These are phyloP conservation scores for Steinernema scapterisci DNA, from an alignment of 2,888 invertebrate genomes.

Conservation along the genomic window DNA sequence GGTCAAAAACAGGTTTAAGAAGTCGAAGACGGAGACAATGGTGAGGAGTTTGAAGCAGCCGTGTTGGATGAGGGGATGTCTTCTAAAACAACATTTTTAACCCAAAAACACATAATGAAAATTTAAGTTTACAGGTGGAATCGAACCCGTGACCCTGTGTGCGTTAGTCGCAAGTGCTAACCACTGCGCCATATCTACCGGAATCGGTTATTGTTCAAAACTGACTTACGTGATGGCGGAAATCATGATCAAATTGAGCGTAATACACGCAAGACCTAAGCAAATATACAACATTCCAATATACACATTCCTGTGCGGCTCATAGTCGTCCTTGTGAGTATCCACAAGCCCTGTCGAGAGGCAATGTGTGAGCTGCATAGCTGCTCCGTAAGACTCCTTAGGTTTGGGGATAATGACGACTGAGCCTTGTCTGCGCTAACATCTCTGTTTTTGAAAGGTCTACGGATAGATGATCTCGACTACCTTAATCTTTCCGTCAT, in stretches of 20 bases:
- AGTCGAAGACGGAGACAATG: neutral
- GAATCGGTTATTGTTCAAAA: too few relatives aligned
- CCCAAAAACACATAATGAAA: too few relatives aligned
- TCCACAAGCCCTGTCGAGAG: neutral
- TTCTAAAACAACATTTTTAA: neutral
- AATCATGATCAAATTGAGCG: constrained; percentile 1
- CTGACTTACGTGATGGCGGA: constrained; percentile 14
- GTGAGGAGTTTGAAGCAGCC: constrained; percentile 25
- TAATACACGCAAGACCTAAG: neutral
- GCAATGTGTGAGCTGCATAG: constrained; percentile 18
- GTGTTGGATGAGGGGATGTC: constrained; percentile 9
- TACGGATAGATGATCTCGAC: too few relatives aligned
- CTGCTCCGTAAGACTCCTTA: too few relatives aligned
- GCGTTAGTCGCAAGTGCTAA: too few relatives aligned
- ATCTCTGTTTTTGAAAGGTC: too few relatives aligned
- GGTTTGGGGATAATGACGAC: too few relatives aligned
- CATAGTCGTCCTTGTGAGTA: constrained; percentile 1
- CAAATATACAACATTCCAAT: constrained; percentile 11
- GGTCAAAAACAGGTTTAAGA: neutral
- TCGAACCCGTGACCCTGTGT: too few relatives aligned
- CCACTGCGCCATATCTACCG: too few relatives aligned
- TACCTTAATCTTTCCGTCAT: too few relatives aligned
- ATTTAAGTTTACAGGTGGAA: too few relatives aligned
- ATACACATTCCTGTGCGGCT: neutral
- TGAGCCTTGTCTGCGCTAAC: too few relatives aligned